Conservation (phyloP, 2,113 vertebrate genomes). For the Onychostruthus taczanowskii region DNA sequence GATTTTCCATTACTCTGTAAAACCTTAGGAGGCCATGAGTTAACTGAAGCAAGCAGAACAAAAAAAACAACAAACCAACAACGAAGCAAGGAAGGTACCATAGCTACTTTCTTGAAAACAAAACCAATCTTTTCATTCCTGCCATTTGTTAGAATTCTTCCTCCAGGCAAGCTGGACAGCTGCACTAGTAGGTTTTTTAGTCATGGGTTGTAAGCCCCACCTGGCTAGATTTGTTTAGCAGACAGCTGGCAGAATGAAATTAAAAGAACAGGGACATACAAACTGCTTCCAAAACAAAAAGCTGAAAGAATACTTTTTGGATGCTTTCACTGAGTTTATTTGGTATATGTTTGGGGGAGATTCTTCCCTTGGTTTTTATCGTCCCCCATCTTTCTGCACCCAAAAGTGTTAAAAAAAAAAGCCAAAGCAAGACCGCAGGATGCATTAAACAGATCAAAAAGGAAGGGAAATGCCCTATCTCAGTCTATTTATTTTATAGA, state of each 20-base stretch:
- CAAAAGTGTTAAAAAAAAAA: neutral
- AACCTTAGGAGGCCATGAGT: slow-evolving; percentile 69
- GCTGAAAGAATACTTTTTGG: slow-evolving; percentile 76
- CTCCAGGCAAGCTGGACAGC: slow-evolving; percentile 85
- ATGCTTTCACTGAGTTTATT: slow-evolving; percentile 68
- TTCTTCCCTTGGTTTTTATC: slow-evolving; percentile 4
- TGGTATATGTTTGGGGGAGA: neutral
- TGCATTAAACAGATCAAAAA: slow-evolving; percentile 46
- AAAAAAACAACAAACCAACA: neutral
- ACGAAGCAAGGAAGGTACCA: slow-evolving; percentile 72
- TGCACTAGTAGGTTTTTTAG: slow-evolving; percentile 85
- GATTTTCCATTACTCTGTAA: slow-evolving; percentile 56
- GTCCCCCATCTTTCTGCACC: neutral
- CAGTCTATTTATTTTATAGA: slow-evolving; percentile 46
- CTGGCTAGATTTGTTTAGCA: slow-evolving; percentile 87
- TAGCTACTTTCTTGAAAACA: slow-evolving; percentile 82
- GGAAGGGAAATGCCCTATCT: slow-evolving; percentile 15
- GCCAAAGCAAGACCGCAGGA: neutral
- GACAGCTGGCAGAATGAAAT: slow-evolving; percentile 87
- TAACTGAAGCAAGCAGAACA: slow-evolving; percentile 61
- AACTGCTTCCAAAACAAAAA: slow-evolving; percentile 79
- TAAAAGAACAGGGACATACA: slow-evolving; percentile 78
- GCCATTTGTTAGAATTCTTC: slow-evolving; percentile 85
- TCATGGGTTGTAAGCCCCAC: slow-evolving; percentile 87
- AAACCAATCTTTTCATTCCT: slow-evolving; percentile 79